Evolutionary conservation across 2,113 vertebrate genomes (phyloP), one percentile per base, ranked within the genome.

Genomic region (Arenaria interpres): DNA sequence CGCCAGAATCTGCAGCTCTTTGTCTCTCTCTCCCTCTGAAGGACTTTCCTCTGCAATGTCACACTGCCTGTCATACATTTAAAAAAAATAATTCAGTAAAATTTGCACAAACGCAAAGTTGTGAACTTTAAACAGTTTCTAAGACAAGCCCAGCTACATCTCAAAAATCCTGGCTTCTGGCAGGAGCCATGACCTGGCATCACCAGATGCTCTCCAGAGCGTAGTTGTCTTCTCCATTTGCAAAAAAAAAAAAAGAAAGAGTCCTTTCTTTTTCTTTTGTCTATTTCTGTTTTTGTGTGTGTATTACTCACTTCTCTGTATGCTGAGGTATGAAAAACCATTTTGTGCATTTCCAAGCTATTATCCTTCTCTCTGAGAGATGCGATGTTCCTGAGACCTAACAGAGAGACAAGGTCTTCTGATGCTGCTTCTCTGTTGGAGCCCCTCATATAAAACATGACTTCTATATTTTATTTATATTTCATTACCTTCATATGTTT

Each of bases 331-430:
- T 14, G 27, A 73, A 54, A 81, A 82, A 17, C 5, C 27, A n/a
- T 56, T 67, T n/a, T 21, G 59, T 30, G 77, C 46, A 14, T 67
- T 73, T 54, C 30, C 32, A 54, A 48, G 39, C 35, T 6, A 7
- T 45, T n/a, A 11, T 6, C 43, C 57, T 64, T 20, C 41, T 50
- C 27, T 14, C 62, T 15, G 41, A 32, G 62, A 4, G 62, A 35
- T 6, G 24, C 30, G 4, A 28, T 0, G 10, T 2, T 37, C 60
- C 28, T 0, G 4, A 69, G 43, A n/a, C 17, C 39, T 17, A 14
- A 32, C 0, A 23, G 45, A 14, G 30, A 21, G 59, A 4, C 2
- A 5, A 27, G 16, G 8, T 12, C 60, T 41, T 5, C 51, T 41
- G 75, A 50, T 50, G 60, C 68, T 48, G 60, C 75, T 24, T 12